phyloP scores from a whole-genome alignment of 2,797 vertebrate species.

The Thripadectes ignobilis region DNA sequence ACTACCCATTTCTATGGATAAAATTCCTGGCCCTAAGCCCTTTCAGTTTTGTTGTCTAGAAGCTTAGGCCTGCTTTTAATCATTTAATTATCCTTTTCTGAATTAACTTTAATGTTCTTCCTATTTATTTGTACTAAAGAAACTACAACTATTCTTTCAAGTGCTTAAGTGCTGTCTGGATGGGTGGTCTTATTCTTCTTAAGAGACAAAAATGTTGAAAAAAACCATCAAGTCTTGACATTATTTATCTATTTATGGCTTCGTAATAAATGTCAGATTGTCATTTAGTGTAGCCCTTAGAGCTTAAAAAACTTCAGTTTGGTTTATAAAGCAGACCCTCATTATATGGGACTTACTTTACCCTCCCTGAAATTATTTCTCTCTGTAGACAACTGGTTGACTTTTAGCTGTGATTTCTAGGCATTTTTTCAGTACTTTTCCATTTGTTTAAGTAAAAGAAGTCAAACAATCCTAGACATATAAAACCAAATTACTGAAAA shows the following conservation, averaged over 20 bases:
- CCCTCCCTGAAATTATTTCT: not conserved
- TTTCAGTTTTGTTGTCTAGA: not conserved
- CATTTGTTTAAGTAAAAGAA: not conserved
- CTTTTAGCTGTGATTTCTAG: not conserved
- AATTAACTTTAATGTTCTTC: conserved; percentile 34
- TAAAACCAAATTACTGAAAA: not conserved
- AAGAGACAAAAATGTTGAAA: conserved; percentile 32
- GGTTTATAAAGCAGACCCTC: not conserved
- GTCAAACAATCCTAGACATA: not conserved
- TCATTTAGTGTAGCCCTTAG: not conserved
- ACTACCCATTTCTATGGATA: not conserved
- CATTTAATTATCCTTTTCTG: not conserved
- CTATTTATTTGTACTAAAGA: conserved; percentile 11
- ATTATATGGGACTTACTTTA: not conserved
- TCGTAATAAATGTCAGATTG: conserved; percentile 13
- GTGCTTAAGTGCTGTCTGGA: not conserved
- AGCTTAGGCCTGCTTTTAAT: conserved; percentile 13
- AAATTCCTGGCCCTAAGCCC: not conserved
- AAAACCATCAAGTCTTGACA: not conserved
- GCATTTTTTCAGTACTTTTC: not conserved
- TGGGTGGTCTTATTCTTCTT: conserved; percentile 57
- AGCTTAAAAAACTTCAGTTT: not conserved
- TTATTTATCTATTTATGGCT: conserved; percentile 43
- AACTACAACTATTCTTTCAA: not conserved
- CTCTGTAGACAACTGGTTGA: not conserved